Evolutionary conservation across 2,113 vertebrate genomes (phyloP).

Genomic region (Cottus gobio): DNA sequence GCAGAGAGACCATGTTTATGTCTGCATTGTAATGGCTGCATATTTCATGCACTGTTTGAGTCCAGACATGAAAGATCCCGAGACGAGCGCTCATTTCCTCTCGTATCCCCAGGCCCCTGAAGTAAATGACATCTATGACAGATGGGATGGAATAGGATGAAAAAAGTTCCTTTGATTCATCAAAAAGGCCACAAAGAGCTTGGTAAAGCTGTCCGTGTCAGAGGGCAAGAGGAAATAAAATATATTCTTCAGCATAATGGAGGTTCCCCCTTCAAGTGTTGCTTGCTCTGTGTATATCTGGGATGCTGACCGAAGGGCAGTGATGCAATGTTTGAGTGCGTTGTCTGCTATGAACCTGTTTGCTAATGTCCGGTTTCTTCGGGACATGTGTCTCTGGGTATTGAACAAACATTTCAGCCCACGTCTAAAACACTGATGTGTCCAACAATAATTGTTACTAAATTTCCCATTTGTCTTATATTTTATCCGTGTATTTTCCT

Average conservation of each 20-base stretch:
- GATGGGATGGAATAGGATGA: conserved; percentile 12
- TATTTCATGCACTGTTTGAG: conserved; percentile 31
- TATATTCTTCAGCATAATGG: conserved; percentile 44
- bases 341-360: conserved; percentile 22
- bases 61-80: not conserved
- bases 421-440: conserved; percentile 2
- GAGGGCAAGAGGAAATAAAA: conserved; percentile 1
- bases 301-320: conserved; percentile 37
- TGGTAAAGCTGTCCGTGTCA: conserved; percentile 19
- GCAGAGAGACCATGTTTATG: conserved; percentile 4
- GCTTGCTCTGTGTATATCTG: not conserved
- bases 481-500: not conserved
- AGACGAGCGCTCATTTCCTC: conserved; percentile 19
- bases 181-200: conserved; percentile 40
- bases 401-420: conserved; percentile 6
- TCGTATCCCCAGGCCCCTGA: conserved; percentile 19
- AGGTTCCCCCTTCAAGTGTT: conserved; percentile 32
- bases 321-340: conserved; percentile 53
- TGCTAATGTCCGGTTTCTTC: conserved; percentile 30
- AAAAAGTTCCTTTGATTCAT: conserved; percentile 47
- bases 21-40: conserved; percentile 30
- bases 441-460: not conserved
- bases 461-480: not conserved
- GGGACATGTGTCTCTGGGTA: not conserved
- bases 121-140: conserved; percentile 35